Evolutionary conservation across 2,797 vertebrate genomes (phyloP).

Genomic region (Alfaro cultratus): DNA sequence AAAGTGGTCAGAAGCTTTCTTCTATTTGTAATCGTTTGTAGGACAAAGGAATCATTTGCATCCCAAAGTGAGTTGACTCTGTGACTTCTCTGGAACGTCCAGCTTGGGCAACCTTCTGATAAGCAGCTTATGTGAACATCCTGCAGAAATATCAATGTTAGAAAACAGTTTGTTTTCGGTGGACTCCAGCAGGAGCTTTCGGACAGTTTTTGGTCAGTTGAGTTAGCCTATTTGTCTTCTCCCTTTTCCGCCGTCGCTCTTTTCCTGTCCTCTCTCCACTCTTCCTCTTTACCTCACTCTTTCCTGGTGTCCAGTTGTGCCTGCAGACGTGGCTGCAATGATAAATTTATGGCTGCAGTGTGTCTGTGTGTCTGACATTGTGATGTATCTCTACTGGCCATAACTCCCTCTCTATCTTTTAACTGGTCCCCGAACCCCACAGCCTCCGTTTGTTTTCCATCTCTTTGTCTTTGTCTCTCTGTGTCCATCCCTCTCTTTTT

Average conservation of each 20-base stretch:
- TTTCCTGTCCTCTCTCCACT: slow-evolving; percentile 61
- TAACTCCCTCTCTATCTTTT: slow-evolving; percentile 70
- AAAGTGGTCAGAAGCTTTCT: background rate
- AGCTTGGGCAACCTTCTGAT: slow-evolving; percentile 5
- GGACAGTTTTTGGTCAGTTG: slow-evolving; percentile 56
- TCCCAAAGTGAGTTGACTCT: background rate
- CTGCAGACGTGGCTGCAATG: slow-evolving; percentile 80
- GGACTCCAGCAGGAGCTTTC: slow-evolving; percentile 47
- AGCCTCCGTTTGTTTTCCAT: slow-evolving; percentile 52
- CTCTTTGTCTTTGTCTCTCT: slow-evolving; percentile 57
- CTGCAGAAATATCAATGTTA: slow-evolving; percentile 19
- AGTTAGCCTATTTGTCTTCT: slow-evolving; percentile 64
- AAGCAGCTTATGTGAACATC: slow-evolving; percentile 10
- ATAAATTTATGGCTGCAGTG: slow-evolving; percentile 86
- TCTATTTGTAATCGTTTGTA: background rate
- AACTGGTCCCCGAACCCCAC: slow-evolving; percentile 44
- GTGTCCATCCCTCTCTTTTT: slow-evolving; percentile 49
- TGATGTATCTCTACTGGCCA: slow-evolving; percentile 83
- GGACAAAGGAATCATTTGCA: background rate
- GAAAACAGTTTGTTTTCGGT: slow-evolving; percentile 32
- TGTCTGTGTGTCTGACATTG: slow-evolving; percentile 84
- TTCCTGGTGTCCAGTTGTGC: slow-evolving; percentile 78
- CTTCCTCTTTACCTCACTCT: slow-evolving; percentile 67
- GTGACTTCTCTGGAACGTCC: background rate
- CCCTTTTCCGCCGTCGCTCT: slow-evolving; percentile 49